Conservation (phyloP, 2,888 invertebrate genomes). For the Fragum whitleyi region DNA sequence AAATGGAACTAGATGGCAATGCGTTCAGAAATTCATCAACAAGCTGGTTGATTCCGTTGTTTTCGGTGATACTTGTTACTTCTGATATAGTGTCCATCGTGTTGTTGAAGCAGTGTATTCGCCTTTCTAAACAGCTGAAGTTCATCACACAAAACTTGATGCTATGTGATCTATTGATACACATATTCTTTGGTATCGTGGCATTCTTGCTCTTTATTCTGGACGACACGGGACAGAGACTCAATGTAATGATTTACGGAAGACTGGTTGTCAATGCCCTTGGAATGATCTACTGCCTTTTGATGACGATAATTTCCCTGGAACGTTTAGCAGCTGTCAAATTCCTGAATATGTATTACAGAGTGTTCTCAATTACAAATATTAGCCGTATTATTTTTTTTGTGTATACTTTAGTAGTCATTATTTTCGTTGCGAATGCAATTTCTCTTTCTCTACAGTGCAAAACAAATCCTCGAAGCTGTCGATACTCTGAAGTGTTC, state of each 20-base stretch:
- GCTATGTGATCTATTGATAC: not conserved
- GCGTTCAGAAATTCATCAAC: no score
- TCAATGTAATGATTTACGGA: not conserved
- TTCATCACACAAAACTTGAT: not conserved
- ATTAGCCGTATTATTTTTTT: not conserved
- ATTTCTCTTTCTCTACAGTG: not conserved
- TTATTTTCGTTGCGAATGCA: not conserved
- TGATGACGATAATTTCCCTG: not conserved
- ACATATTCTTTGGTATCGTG: not conserved
- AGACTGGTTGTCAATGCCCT: not conserved
- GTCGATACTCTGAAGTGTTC: not conserved
- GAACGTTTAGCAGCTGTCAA: not conserved
- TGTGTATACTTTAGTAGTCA: not conserved
- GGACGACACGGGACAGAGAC: not conserved
- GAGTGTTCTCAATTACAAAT: not conserved
- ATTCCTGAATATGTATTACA: not conserved
- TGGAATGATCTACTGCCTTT: not conserved
- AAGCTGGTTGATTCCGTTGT: no score
- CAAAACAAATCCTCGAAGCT: not conserved
- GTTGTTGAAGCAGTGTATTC: not conserved
- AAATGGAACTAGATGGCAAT: no score
- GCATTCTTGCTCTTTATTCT: not conserved
- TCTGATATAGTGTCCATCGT: not conserved
- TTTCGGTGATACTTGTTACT: not conserved
- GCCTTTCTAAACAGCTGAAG: constrained; percentile 3